Percentiles rank a stretch among this genome's conserved stretches.
Conservation (phyloP, 2,888 invertebrate genomes). For the Cyclophora punctaria region DNA sequence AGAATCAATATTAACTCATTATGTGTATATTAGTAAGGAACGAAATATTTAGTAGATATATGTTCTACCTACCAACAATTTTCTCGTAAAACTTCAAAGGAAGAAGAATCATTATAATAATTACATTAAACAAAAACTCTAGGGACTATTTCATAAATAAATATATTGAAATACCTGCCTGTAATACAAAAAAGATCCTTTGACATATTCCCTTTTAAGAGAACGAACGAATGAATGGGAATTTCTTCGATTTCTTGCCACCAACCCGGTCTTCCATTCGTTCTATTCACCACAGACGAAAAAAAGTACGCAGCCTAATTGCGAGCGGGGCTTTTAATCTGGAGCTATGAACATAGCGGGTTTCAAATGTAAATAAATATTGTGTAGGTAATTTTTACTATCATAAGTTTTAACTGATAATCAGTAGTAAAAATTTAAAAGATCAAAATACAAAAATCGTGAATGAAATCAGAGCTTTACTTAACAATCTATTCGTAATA, state of each 20-base stretch:
- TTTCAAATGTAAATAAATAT: not conserved
- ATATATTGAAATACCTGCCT: not conserved
- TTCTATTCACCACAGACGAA: constrained; percentile 38
- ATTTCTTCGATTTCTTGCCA: constrained; percentile 41
- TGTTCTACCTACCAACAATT: too few species aligned
- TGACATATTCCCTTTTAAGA: constrained; percentile 23
- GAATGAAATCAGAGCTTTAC: too few species aligned
- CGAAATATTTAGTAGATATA: too few species aligned
- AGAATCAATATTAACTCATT: too few species aligned
- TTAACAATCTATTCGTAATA: too few species aligned
- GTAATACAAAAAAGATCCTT: constrained; percentile 2
- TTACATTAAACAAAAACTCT: constrained; percentile 7
- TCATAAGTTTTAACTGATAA: not conserved
- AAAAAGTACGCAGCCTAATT: constrained; percentile 50
- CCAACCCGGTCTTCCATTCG: constrained; percentile 24
- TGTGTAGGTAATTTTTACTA: not conserved
- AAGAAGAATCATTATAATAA: not conserved
- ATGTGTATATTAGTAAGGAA: too few species aligned
- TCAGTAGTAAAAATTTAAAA: not conserved
- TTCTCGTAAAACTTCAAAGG: too few species aligned
- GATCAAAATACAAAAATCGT: too few species aligned
- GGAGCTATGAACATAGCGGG: constrained; percentile 28
- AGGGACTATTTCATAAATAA: not conserved
- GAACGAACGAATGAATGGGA: constrained; percentile 30
- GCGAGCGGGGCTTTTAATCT: constrained; percentile 41